These are phyloP conservation scores for Zoanthus sansibaricus DNA, from an alignment of 92 coral and sea anemone genomes.

Conservation along the genomic window DNA sequence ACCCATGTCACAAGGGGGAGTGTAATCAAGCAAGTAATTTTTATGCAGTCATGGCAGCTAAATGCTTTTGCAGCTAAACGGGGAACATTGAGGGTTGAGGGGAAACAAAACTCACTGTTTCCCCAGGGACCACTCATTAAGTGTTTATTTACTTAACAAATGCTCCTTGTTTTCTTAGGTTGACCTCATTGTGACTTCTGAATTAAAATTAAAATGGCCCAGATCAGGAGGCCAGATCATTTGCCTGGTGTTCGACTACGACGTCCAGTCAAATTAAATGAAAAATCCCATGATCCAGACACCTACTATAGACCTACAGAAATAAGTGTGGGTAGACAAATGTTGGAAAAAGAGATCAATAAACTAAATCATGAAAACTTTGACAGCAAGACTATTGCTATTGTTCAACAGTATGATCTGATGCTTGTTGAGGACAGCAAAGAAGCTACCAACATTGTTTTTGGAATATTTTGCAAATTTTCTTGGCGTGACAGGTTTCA, in stretches of 20 bases:
- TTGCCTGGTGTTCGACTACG: slow-evolving; percentile 24
- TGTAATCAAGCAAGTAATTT: too few relatives aligned
- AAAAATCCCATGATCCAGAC: neutral
- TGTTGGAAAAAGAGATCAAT: slow-evolving; percentile 11
- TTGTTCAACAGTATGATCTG: slow-evolving; percentile 25
- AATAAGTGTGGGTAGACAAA: slow-evolving; percentile 7
- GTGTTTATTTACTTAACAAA: too few relatives aligned
- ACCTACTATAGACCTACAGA: neutral
- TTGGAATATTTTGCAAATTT: slow-evolving; percentile 43
- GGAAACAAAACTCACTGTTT: too few relatives aligned
- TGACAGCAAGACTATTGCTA: neutral
- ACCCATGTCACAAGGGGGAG: too few relatives aligned
- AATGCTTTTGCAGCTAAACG: too few relatives aligned
- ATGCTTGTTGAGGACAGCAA: slow-evolving; percentile 21
- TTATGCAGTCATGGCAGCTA: too few relatives aligned
- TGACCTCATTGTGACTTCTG: too few relatives aligned
- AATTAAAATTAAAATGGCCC: slow-evolving; percentile 6
- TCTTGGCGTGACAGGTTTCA: slow-evolving; percentile 61
- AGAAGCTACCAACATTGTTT: slow-evolving; percentile 23
- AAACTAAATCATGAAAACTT: slow-evolving; percentile 1
- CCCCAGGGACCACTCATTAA: too few relatives aligned
- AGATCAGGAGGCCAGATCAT: slow-evolving; percentile 38
- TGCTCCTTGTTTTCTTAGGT: too few relatives aligned
- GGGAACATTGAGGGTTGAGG: too few relatives aligned
- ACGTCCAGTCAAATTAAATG: slow-evolving; percentile 21